Base-by-base conservation (phyloP, 1,140 invertebrate genomes). In the Chionoecetes opilio region DNA sequence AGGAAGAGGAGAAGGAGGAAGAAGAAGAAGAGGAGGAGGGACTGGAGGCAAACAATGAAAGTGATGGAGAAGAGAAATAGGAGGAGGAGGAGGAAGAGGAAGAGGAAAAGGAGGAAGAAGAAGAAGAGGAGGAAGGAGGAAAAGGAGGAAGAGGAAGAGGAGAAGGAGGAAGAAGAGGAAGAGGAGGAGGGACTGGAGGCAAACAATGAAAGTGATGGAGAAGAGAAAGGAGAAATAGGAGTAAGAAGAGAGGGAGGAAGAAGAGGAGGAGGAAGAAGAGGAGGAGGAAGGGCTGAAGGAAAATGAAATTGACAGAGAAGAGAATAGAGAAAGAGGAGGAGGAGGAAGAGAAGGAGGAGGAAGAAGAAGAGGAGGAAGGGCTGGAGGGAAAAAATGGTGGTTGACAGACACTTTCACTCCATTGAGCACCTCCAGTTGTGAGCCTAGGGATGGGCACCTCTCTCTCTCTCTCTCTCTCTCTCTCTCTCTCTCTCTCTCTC, bases 351-450 rank as follows among this genome's bases (percentile, higher is more conserved):
- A 26, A 75, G 63, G 63, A 75, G 63, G 63, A 75, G 63, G 63
- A 75, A 26, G 63, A 75, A 26, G 63, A n/a, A n/a, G 6, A n/a
- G 63, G 63, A 75, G 63, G 63, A n/a, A n/a, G n/a, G 63, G 63
- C 46, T 53, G 46, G 46, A 53, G 63, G n/a, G 21, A n/a, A 75
- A 75, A 75, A 75, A 75, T n/a, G n/a, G 63, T n/a, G 63, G 63
- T 75, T 75, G 21, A 75, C 63, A 75, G 63, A n/a, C 63, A 75
- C n/a, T 75, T 75, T 21, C 63, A 75, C 21, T n/a, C 21, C 63
- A 75, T 75, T 75, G 63, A 75, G 63, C 63, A n/a, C n/a, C n/a
- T 75, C 21, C 21, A 75, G 21, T 75, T 75, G 63, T 75, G 63
- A n/a, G 21, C 63, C n/a, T 75, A 21, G n/a, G 21, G 21, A 8